Evolutionary conservation across 2,888 invertebrate species (phyloP), one percentile per base, ranked within the genome.

Genomic region (Colletes collaris): DNA sequence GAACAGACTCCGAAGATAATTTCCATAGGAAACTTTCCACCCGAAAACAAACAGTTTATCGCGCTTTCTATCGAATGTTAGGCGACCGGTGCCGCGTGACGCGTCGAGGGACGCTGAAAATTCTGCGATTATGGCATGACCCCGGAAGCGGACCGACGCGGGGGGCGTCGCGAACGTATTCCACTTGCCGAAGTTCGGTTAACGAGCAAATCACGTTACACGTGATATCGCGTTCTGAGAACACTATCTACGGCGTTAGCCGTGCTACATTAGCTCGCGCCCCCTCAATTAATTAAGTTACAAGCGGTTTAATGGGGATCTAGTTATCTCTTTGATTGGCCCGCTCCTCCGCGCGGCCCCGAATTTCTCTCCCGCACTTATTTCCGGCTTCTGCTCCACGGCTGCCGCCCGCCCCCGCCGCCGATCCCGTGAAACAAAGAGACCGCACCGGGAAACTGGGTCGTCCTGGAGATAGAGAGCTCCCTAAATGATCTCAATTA

Each of bases 261-360:
- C 80, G 72, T 74, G 67, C 66, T 77, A 75, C 82, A 82, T 83
- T 83, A 83, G 69, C 71, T 65, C 64, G 70, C 52, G 63, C 60
- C 70, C 72, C 27, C 63, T 72, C 74, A 83, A 83, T 82, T 83
- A 82, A 83, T 83, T 83, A 82, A 75, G 83, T 80, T 83, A 82
- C 77, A 80, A 77, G 77, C 80, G 77, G 82, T 82, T 83, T 82
- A 83, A 82, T 82, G 72, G 75, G 77, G 76, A 82, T 83, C 77
- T 60, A 82, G 82, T 83, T 82, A 80, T 71, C 83, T 80, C 79
- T 77, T 83, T 82, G 82, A 82, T 80, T 82, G 83, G 80, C 65
- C 62, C 67, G 67, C 73, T 69, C 64, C 72, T 63, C 10, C 66
- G 35, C 27, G 19, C 52, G 27, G 52, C 59, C 58, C 62, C 70